Evolutionary conservation across 2,888 invertebrate genomes (phyloP), one percentile per base, ranked within the genome.

Genomic region (Sylvicola fuscatus): DNA sequence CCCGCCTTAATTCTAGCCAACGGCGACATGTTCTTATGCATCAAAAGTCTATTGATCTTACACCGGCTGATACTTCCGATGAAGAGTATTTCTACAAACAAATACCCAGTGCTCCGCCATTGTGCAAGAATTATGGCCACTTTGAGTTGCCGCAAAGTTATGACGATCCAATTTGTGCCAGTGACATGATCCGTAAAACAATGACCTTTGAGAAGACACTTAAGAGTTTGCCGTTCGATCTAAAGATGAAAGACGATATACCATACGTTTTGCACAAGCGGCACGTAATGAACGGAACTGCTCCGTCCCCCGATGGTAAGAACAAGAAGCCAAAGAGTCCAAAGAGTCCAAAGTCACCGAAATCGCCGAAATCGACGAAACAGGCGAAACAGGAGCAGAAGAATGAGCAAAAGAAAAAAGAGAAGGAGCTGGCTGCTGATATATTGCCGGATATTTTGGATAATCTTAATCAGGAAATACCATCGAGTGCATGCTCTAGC

Each of bases 201-300:
- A 75, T 76, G 21, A 21, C 47, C 76, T 76, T 47, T 70, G 75
- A 46, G 68, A 21, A 21, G 8, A 21, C 21, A 21, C 21, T 21
- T 4, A 21, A 21, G 8, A 13, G n/a, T 29, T 56, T 62, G 63
- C 3, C 61, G 61, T 11, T 60, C 62, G 29, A 29, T 13, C n/a
- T 29, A 10, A 29, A 29, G 5, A 14, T 58, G 0, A 59, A 70
- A 44, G 75, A 75, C 43, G 84, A 84, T 44, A 84, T 86, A 49
- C 80, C 84, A 0, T 86, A 86, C 47, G 79, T 80, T 5, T 59
- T 84, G 34, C 83, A 84, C 50, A 84, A 84, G 49, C 66, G 83
- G 3, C 83, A 84, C 50, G 68, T 83, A 2, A 79, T 83, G 75
- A 84, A 84, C 49, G 83, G 83, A 1, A 82, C 82, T 1, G 78